Evolutionary conservation across 2,113 vertebrate genomes (phyloP).

Genomic region (Trinectes maculatus): DNA sequence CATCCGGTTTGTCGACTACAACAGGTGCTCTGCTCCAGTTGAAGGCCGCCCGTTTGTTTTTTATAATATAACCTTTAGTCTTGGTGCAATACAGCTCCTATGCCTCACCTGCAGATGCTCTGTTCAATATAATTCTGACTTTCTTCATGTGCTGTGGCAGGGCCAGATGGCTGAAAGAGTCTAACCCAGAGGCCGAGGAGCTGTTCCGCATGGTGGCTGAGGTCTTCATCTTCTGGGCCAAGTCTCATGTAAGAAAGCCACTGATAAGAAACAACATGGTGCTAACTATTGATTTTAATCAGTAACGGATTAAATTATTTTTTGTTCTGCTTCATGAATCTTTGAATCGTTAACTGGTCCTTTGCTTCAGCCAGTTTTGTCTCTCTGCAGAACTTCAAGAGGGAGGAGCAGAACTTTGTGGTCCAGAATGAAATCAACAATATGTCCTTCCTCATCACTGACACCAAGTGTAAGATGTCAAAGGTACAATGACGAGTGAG

Average conservation of each 20-base stretch:
- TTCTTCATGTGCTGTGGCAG: conserved; percentile 68
- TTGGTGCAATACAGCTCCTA: no score
- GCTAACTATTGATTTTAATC: no score
- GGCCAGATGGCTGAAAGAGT: conserved; percentile 94
- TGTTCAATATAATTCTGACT: not conserved
- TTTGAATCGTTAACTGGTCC: no score
- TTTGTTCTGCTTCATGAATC: no score
- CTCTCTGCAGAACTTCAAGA: conserved; percentile 95
- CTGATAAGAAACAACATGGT: not conserved
- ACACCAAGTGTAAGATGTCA: conserved; percentile 97
- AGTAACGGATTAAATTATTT: no score
- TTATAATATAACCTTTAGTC: no score
- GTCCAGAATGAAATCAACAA: conserved; percentile 99
- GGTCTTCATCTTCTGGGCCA: conserved; percentile 98
- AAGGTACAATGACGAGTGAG: conserved; percentile 84
- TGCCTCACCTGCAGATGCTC: no score
- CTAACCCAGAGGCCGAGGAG: conserved; percentile 90
- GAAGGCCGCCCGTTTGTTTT: no score
- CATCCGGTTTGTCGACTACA: conserved; percentile 97
- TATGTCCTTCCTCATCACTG: conserved; percentile 97
- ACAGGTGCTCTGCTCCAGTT: conserved; percentile 82
- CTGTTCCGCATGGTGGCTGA: conserved; percentile 98
- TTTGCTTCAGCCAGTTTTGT: no score
- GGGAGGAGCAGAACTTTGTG: conserved; percentile 97
- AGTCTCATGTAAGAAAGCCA: conserved; percentile 89